These are phyloP conservation scores for Tetranychus urticae DNA, from an alignment of 1,140 invertebrate genomes.

Conservation along the genomic window DNA sequence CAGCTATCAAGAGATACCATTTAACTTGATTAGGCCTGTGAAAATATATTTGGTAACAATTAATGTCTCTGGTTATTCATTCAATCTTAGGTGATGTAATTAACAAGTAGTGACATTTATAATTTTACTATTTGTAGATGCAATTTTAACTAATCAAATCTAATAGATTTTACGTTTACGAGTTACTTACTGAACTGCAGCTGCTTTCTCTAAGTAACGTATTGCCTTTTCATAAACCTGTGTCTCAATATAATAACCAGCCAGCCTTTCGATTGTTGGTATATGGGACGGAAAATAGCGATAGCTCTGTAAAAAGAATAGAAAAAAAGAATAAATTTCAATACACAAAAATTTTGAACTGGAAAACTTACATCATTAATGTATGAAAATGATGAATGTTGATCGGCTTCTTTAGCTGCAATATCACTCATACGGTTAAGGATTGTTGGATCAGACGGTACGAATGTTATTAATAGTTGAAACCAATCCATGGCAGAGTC, in stretches of 20 bases:
- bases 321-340: conserved; percentile 2
- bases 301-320: conserved; percentile 35
- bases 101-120: no score
- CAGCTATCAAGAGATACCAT: conserved; percentile 59
- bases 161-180: background rate
- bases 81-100: no score
- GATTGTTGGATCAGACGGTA: conserved; percentile 56
- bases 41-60: background rate
- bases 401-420: conserved; percentile 59
- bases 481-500: conserved; percentile 49
- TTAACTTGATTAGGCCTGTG: conserved; percentile 46
- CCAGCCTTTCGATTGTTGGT: conserved; percentile 69
- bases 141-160: background rate
- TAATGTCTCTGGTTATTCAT: no score
- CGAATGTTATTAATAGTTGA: conserved; percentile 54
- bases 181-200: conserved; percentile 42
- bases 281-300: conserved; percentile 70
- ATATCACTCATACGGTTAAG: conserved; percentile 59
- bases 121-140: no score
- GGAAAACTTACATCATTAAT: conserved; percentile 47
- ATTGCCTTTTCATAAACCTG: conserved; percentile 73
- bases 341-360: background rate
- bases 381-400: conserved; percentile 75
- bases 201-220: conserved; percentile 60
- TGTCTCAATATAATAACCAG: conserved; percentile 68